Evolutionary conservation across 1,140 invertebrate species (phyloP).

Genomic region (Phymorhynchus buccinoides): DNA sequence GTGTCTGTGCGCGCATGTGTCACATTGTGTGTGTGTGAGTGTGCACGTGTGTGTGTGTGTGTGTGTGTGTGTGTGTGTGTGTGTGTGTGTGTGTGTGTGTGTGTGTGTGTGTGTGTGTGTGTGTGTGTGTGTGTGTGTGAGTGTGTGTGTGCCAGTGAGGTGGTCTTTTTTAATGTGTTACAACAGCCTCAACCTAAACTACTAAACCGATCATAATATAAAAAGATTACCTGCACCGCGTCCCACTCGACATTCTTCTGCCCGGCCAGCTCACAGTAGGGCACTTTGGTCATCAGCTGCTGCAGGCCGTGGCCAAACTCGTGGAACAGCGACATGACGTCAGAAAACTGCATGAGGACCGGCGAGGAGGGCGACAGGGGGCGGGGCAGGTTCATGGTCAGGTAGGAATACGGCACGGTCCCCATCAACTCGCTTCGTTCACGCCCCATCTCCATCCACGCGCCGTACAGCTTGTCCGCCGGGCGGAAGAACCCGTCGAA

Average conservation of each 20-base stretch:
- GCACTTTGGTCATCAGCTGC: conserved; percentile 84
- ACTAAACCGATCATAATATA: too few relatives aligned
- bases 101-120: too few relatives aligned
- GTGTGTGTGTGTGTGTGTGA: too few relatives aligned
- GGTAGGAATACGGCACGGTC: conserved; percentile 82
- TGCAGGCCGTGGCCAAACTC: conserved; percentile 90
- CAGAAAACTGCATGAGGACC: conserved; percentile 82
- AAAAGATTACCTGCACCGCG: conserved; percentile 77
- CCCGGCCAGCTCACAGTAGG: conserved; percentile 88
- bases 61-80: too few relatives aligned
- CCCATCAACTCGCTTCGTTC: conserved; percentile 78
- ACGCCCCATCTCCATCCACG: conserved; percentile 75
- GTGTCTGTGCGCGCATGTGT: too few relatives aligned
- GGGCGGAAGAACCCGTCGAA: conserved; percentile 64
- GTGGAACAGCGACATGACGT: conserved; percentile 84
- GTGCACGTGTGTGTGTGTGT: too few relatives aligned
- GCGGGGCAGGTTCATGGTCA: conserved; percentile 87
- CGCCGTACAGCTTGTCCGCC: conserved; percentile 77
- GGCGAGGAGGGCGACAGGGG: conserved; percentile 77
- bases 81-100: too few relatives aligned
- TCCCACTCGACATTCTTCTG: conserved; percentile 93
- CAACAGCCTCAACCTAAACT: too few relatives aligned
- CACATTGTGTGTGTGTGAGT: too few relatives aligned
- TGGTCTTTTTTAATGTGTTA: too few relatives aligned
- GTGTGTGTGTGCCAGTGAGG: too few relatives aligned